phyloP scores from a whole-genome alignment of 2,113 vertebrate genomes.

The Stegostoma tigrinum region DNA sequence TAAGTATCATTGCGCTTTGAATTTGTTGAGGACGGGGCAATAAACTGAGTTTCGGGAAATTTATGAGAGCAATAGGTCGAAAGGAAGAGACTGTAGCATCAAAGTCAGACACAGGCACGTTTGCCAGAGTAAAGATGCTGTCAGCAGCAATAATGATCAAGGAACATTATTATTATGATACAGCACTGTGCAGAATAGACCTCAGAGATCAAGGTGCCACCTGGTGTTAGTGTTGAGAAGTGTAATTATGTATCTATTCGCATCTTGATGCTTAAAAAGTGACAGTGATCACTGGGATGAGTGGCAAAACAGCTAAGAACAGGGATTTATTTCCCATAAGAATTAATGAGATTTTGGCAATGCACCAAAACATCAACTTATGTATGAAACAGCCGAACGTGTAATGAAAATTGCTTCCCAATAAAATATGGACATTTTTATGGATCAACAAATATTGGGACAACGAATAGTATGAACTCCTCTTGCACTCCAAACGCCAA shows the following conservation, averaged over 20 bases:
- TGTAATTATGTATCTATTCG: background rate
- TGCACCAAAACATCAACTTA: no score
- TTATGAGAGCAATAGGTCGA: background rate
- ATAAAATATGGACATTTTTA: no score
- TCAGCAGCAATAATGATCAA: background rate
- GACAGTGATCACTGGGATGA: no score
- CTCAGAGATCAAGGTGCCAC: background rate
- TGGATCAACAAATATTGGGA: background rate
- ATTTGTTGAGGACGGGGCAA: background rate
- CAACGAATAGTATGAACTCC: background rate
- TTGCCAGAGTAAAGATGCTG: background rate
- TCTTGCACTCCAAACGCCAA: no score
- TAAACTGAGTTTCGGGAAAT: background rate
- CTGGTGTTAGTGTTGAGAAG: background rate
- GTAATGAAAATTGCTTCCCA: no score
- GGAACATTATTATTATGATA: background rate
- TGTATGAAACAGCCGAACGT: no score
- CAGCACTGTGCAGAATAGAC: background rate
- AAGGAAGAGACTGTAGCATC: background rate
- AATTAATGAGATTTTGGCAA: no score
- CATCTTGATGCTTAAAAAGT: background rate
- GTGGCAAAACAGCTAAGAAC: no score
- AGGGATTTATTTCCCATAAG: no score
- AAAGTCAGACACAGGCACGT: background rate
- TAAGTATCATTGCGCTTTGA: background rate